Base-by-base conservation (phyloP, 2,888 invertebrate species). In the Euzophera pinguis region DNA sequence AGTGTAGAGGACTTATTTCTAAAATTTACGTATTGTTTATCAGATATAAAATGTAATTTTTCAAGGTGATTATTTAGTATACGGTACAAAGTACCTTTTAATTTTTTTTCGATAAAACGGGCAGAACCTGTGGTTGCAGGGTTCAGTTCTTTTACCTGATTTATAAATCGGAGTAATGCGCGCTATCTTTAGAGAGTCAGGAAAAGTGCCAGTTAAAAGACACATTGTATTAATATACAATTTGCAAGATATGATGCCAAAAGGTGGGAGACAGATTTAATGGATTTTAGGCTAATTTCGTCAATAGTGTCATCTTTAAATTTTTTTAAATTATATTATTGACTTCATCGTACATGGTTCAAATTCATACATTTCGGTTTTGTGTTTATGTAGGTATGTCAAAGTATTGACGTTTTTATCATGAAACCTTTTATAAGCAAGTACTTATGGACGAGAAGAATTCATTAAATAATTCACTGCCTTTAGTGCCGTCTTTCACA, bases 11-110 rank as follows among this genome's bases (percentile, higher is more conserved):
- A 52, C 38, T 38, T 38, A 17, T 32, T 29, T 13, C 52, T 37
- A 32, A 52, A 52, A 4, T 22, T n/a, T n/a, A n/a, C 22, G 14
- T 50, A 50, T 16, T 42, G 43, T 34, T 50, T 50, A 4, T 42
- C 12, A 7, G 34, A 38, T 1, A 52, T 3, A 14, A 38, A 38
- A 7, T 38, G 13, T 38, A 38, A 14, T 38, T 38, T 12, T 13
- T 7, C 14, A 6, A 38, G 38, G 13, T 14, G 38, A 38, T 38
- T 7, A 7, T 38, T 14, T 1, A 38, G 38, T 9, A 13, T 38
- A 13, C 14, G 38, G 14, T 38, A 38, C 13, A n/a, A n/a, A 38
- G 2, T 7, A 38, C 38, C 9, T 38, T 38, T 38, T 38, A 13
- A 14, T 14, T 14, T 7, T 14, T 38, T 38, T 38, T 38, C 7